Base-by-base conservation (phyloP, 2,888 invertebrate genomes). In the Spilarctia lutea region DNA sequence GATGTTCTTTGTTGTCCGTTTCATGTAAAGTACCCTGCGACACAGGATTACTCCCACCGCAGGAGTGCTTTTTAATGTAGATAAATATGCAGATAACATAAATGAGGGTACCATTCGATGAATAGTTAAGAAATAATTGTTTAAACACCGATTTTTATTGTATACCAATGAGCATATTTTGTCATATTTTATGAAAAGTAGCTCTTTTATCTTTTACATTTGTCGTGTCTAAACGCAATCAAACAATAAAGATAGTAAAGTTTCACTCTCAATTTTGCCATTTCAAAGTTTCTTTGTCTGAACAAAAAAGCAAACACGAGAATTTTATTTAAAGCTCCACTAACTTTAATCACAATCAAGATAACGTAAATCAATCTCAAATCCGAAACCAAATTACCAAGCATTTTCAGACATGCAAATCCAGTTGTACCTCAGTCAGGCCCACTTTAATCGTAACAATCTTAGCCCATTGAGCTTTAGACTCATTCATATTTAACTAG, bases 401-500 rank as follows among this genome's bases (percentile, higher is more conserved):
- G 60, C 71, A 71, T 74, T 68, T 74, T 71, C 66, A 74, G 27
- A 71, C 45, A 74, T 74, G 74, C 74, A 74, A 74, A 74, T 74
- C 63, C 45, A 74, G 71, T 74, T 74, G 35, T 27, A 45, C 39
- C 42, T 70, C 30, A 48, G 66, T 60, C 24, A 56, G 27, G 45
- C 8, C 33, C 66, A 68, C 48, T 71, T 52, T 67, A 68, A 68
- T 63, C 27, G 67, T 67, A 27, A 67, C 63, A 67, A 68, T 71
- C 45, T 71, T 30, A 67, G 39, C 35, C 45, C 56, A 35, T 73
- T 48, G 42, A 71, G 42, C 67, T 48, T 66, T 24, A 60, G 75
- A 48, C 56, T 65, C 69, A 74, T 80, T 74, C 67, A 75, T 80
- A 76, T 78, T 79, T 73, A 73, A 81, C 63, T 71, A 48, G 39